Evolutionary conservation across 2,888 invertebrate genomes (phyloP).

Genomic region (Nephrotoma guestfalica): DNA sequence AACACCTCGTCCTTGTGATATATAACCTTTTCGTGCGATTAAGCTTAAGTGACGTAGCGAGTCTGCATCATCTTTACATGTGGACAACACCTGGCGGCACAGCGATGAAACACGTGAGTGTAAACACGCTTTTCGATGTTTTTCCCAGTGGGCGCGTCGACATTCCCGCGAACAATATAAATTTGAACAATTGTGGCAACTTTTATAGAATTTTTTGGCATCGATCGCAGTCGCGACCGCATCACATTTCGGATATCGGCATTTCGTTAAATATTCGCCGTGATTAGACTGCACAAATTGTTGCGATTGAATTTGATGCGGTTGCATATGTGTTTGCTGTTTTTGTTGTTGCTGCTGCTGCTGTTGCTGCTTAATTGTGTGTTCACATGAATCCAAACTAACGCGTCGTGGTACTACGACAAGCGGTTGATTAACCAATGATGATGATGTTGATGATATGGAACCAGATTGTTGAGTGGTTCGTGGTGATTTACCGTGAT

Average conservation of each 20-base stretch:
- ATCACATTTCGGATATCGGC: slow-evolving; percentile 69
- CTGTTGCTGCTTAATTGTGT: slow-evolving; percentile 38
- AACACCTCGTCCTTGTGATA: slow-evolving; percentile 75
- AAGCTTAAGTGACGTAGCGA: slow-evolving; percentile 64
- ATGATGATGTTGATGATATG: slow-evolving; percentile 12
- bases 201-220: slow-evolving; percentile 73
- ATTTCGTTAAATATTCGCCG: slow-evolving; percentile 40
- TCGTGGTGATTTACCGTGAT: slow-evolving; percentile 7
- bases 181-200: slow-evolving; percentile 89
- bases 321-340: slow-evolving; percentile 25
- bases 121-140: slow-evolving; percentile 78
- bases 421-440: slow-evolving; percentile 2
- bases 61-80: slow-evolving; percentile 63
- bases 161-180: slow-evolving; percentile 88
- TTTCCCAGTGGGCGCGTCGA: slow-evolving; percentile 82
- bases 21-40: slow-evolving; percentile 69
- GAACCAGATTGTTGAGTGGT: background rate
- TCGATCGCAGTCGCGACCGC: slow-evolving; percentile 55
- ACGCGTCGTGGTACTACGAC: slow-evolving; percentile 35
- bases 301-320: slow-evolving; percentile 34
- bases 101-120: slow-evolving; percentile 82
- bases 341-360: background rate
- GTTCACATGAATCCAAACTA: slow-evolving; percentile 42
- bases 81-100: slow-evolving; percentile 70
- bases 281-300: slow-evolving; percentile 28